These are phyloP conservation scores for Harpagoxenus sublaevis DNA, from an alignment of 2,888 invertebrate genomes.

Conservation along the genomic window DNA sequence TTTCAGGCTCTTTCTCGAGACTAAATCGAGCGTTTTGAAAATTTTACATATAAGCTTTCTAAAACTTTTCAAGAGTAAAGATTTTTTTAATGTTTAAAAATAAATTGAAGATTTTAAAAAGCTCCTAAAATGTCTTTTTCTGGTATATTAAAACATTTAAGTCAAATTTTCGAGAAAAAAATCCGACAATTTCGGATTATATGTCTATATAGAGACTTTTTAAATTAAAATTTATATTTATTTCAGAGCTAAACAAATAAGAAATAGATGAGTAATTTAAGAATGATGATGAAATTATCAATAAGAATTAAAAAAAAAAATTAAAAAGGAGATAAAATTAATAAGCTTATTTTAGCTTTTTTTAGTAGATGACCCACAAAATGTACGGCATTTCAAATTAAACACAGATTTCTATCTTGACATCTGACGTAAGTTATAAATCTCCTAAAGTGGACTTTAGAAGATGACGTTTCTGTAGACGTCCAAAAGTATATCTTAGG, in stretches of 20 bases:
- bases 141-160: background rate
- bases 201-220: background rate
- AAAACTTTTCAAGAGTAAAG: background rate
- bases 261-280: background rate
- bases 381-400: background rate
- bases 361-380: background rate
- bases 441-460: background rate
- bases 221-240: background rate
- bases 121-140: background rate
- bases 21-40: background rate
- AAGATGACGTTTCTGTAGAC: background rate
- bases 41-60: background rate
- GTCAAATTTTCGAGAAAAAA: background rate
- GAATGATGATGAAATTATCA: background rate
- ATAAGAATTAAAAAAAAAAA: conserved; percentile 12
- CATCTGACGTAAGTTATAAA: background rate
- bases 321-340: background rate
- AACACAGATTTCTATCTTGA: background rate
- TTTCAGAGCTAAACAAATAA: background rate
- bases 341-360: background rate
- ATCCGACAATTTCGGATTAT: background rate
- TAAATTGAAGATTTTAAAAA: background rate
- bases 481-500: background rate
- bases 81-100: background rate
- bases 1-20: background rate